Base-by-base conservation (phyloP, 2,888 invertebrate species). In the Trissolcus brochymenae region DNA sequence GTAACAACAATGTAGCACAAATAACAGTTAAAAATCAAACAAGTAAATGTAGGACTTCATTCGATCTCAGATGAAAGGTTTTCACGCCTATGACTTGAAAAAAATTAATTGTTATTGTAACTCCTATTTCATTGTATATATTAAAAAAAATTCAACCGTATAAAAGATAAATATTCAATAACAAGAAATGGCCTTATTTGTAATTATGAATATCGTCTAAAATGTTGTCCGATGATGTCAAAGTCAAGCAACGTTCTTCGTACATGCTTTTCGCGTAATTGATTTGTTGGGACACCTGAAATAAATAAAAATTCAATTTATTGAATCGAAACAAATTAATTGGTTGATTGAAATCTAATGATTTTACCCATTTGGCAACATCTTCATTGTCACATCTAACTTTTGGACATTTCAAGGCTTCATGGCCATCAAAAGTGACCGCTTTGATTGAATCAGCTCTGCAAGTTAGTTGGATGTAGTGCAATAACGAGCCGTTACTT, bases 261-360 rank as follows among this genome's bases (percentile, higher is more conserved):
- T 94, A 94, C 86, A 96, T 93, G 84, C 94, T 94, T 88, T 95
- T 95, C 67, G 97, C 97, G 90, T 95, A 95, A 85, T 95, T 96
- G 79, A 98, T 95, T 91, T 96, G 94, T 81, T 94, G 93, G 25
- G 94, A 93, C n/a, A 93, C 92, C 92, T 92, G 83, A 62, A n/a
- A 13, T 1, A n/a, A 43, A 35, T 53, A 53, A 53, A 4, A 51
- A 19, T 19, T 7, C 19, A 19, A 4, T 50, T 7, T n/a, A n/a
- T n/a, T n/a, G 13, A 62, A 53, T 53, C 14, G 21, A 21, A 49
- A 51, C 29, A 46, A 65, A 21, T 41, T 13, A 60, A 46, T 59
- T 64, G 19, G 65, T 46, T 51, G n/a, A n/a, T 65, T 41, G n/a
- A 41, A 41, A 41, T 13, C n/a, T 41, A 41, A 29, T 16, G 78